Conservation (phyloP, 2,797 vertebrate species). For the Acrossocheilus wenchowensis region DNA sequence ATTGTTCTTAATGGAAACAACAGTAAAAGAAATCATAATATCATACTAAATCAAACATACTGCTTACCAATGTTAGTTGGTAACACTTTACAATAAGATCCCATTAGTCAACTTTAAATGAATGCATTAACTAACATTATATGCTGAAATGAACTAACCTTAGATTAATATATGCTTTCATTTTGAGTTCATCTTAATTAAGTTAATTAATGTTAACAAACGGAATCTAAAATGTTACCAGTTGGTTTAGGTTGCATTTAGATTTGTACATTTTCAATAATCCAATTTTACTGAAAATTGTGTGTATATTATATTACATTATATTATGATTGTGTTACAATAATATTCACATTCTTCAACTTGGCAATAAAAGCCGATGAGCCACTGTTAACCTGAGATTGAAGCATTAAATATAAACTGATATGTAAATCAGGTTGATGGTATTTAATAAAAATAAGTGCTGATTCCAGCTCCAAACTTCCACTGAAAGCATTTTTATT, state of each 20-base stretch:
- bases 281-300: too few relatives aligned
- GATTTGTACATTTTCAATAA: background rate
- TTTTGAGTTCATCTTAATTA: background rate
- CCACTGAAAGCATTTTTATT: background rate
- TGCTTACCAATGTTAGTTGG: too few relatives aligned
- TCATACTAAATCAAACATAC: too few relatives aligned
- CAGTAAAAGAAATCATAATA: background rate
- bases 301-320: background rate
- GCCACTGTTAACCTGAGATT: background rate
- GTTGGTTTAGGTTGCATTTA: background rate
- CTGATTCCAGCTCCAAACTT: background rate
- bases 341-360: background rate
- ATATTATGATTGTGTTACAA: background rate
- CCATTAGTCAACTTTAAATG: background rate
- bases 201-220: too few relatives aligned
- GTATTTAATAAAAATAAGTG: constrained; percentile 4
- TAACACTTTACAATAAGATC: background rate
- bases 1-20: background rate
- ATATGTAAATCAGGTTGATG: background rate
- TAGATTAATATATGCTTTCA: background rate
- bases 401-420: background rate
- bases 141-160: background rate
- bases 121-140: background rate
- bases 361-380: background rate
- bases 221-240: too few relatives aligned